A percentile compares a stretch with the other conserved stretches of the same genome.
These are phyloP conservation scores for Ficedula albicollis DNA, from an alignment of 2,797 vertebrate species.

Conservation along the genomic window DNA sequence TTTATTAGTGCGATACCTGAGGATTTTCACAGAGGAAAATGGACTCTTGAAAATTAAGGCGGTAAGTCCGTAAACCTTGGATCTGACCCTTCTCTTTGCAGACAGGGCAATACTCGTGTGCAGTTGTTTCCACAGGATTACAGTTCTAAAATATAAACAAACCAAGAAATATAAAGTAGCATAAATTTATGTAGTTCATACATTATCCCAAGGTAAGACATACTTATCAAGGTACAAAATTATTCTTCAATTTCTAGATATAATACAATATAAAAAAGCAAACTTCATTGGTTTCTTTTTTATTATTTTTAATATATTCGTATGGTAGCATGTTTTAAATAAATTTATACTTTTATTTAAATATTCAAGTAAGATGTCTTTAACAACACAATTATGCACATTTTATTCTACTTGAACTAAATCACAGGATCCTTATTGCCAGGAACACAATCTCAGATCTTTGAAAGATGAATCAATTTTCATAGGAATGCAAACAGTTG, in stretches of 20 bases:
- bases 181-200: background rate
- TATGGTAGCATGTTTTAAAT: background rate
- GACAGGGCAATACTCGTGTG: constrained; percentile 82
- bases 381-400: background rate
- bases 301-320: background rate
- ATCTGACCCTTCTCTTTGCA: constrained; percentile 85
- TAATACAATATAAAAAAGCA: background rate
- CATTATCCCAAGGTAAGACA: background rate
- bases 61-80: constrained; percentile 81
- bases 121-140: constrained; percentile 23
- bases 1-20: constrained; percentile 75
- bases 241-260: background rate
- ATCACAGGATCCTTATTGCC: background rate
- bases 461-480: constrained; percentile 17
- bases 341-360: background rate
- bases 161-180: constrained; percentile 17
- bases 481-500: background rate
- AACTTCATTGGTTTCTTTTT: background rate
- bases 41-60: constrained; percentile 89
- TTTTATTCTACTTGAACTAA: constrained; percentile 39
- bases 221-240: constrained; percentile 28
- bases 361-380: background rate
- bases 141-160: constrained; percentile 60
- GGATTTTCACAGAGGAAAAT: constrained; percentile 89
- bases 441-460: constrained; percentile 20